These are phyloP conservation scores for Cisticola juncidis DNA, from an alignment of 2,113 vertebrate genomes.

Conservation along the genomic window DNA sequence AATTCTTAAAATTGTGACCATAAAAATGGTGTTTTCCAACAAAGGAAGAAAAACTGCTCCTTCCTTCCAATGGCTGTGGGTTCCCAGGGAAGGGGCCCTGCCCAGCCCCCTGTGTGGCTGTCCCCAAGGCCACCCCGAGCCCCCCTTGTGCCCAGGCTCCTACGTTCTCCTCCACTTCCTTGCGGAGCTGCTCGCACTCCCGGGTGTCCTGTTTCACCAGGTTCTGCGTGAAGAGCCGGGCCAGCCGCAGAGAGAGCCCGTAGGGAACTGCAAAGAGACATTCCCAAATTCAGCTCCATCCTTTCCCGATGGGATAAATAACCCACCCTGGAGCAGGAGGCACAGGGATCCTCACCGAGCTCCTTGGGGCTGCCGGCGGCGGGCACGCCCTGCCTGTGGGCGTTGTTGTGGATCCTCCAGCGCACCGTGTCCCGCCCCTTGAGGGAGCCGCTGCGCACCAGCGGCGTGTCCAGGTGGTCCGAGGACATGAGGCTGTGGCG, in stretches of 20 bases:
- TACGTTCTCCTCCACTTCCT: slow-evolving; percentile 91
- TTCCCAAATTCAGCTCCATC: neutral
- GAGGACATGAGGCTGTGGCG: slow-evolving; percentile 88
- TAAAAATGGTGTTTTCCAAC: neutral
- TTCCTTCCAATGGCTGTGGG: neutral
- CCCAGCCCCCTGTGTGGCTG: neutral
- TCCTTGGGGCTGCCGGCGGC: slow-evolving; percentile 80
- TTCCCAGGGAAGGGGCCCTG: neutral
- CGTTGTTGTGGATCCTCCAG: slow-evolving; percentile 94
- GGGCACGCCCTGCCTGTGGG: slow-evolving; percentile 77
- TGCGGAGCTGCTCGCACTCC: slow-evolving; percentile 83
- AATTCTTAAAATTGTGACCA: neutral
- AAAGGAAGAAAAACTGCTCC: neutral
- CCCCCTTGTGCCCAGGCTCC: neutral
- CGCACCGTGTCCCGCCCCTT: slow-evolving; percentile 87
- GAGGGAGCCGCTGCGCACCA: slow-evolving; percentile 85
- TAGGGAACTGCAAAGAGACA: slow-evolving; percentile 80
- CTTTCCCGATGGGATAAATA: neutral
- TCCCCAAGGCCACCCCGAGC: neutral
- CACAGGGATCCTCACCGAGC: slow-evolving; percentile 73
- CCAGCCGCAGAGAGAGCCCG: slow-evolving; percentile 87
- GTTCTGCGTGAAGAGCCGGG: slow-evolving; percentile 84
- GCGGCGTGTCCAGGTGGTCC: slow-evolving; percentile 90
- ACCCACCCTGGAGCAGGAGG: neutral
- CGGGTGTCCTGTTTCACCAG: slow-evolving; percentile 77